These are phyloP conservation scores for Trichosurus vulpecula DNA, from an alignment of 2,797 vertebrate genomes.

Conservation along the genomic window DNA sequence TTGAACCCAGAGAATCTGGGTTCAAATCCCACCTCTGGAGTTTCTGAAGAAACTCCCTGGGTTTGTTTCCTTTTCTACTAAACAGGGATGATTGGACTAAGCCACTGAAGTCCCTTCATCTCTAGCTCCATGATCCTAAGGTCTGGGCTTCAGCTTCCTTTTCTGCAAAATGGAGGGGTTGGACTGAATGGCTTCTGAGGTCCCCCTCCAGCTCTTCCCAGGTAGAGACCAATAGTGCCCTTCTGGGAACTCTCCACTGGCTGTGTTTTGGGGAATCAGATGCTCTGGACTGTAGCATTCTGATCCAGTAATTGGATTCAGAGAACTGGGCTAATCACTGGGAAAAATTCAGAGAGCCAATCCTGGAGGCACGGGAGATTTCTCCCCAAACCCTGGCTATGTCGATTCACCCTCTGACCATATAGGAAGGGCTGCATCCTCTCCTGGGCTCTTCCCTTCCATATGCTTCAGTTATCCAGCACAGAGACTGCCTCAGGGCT, in stretches of 20 bases:
- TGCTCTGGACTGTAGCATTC: background rate
- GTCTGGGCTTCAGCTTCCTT: background rate
- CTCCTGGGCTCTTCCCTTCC: background rate
- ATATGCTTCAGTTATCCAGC: background rate
- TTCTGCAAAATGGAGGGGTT: background rate
- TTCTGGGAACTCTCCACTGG: background rate
- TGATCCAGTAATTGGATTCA: background rate
- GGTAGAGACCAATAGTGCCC: background rate
- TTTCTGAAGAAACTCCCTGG: background rate
- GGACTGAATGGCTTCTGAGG: too few species aligned
- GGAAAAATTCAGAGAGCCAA: background rate
- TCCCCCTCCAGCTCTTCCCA: background rate
- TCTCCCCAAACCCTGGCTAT: background rate
- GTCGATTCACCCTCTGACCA: background rate
- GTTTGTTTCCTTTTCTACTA: background rate
- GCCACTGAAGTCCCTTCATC: background rate
- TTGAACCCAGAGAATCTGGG: background rate
- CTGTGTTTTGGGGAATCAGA: background rate
- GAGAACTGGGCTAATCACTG: background rate
- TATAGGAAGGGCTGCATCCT: background rate
- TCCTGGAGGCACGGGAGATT: background rate
- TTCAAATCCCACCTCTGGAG: background rate
- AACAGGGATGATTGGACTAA: background rate
- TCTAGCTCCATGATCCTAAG: background rate
- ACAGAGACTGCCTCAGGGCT: background rate